Evolutionary conservation across 2,888 invertebrate species (phyloP), one percentile per base, ranked within the genome.

Genomic region (Morpho helenor): DNA sequence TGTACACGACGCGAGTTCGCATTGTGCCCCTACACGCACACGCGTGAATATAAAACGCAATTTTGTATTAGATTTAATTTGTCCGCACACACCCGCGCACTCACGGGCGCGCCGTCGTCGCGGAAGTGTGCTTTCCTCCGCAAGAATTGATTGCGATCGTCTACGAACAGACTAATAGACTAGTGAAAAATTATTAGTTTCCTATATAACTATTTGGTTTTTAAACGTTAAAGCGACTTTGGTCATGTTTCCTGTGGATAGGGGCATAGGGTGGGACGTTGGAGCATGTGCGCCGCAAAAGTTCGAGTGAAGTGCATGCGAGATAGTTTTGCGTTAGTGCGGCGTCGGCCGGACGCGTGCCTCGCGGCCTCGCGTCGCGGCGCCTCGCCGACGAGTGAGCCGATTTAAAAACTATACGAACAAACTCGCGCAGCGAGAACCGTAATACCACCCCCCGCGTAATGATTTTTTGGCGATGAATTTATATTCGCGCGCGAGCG

Each of bases 401-500:
- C 88, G 87, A 88, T 88, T 90, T 89, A 89, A 89, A 90, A 89
- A 90, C 89, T 90, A 89, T 89, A 85, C 76, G 82, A 82, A 81
- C 84, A 77, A 81, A 84, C 87, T 82, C 88, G 86, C 90, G 87
- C 89, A 83, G 82, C 81, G 79, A 84, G 79, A 83, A 84, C 85
- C 92, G 92, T 92, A 93, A 92, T 93, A 92, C 93, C 93, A 92
- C 92, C 93, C 92, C 93, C 93, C 93, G 94, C 94, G 94, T 95
- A 95, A 95, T 95, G 94, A 95, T 95, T 95, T 95, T 95, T 95
- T 94, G 94, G 94, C 94, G 94, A 94, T 93, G 94, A 94, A 94
- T 94, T 94, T 93, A 93, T 91, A 91, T 93, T 93, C 92, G 93
- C 92, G 92, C 92, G 92, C 91, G 91, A 90, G 89, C 91, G 91